phyloP scores from a whole-genome alignment of 2,888 invertebrate genomes.

The Ryuthela nishihirai region DNA sequence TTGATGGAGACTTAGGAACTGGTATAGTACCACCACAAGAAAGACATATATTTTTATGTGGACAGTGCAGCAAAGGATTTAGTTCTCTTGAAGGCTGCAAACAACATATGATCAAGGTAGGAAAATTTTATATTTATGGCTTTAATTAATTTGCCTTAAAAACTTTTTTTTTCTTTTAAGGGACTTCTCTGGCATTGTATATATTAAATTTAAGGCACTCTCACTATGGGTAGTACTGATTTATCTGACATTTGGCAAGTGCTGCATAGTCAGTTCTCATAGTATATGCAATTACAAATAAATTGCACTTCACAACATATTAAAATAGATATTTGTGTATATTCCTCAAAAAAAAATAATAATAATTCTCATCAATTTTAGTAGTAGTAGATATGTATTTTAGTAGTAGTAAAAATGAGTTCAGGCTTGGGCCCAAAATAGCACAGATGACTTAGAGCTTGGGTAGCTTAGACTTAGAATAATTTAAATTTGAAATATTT shows the following conservation, averaged over 20 bases:
- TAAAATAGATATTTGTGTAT: neutral
- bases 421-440: no score
- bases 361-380: neutral
- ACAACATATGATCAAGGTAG: constrained; percentile 47
- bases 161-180: neutral
- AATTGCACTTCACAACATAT: neutral
- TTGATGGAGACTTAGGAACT: no score
- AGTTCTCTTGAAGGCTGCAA: constrained; percentile 49
- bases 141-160: neutral
- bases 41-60: constrained; percentile 49
- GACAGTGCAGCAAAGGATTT: constrained; percentile 50
- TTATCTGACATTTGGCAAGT: no score
- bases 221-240: no score
- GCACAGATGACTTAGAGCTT: no score
- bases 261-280: neutral
- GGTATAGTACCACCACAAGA: constrained; percentile 13
- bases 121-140: neutral
- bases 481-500: no score
- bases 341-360: neutral
- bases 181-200: neutral
- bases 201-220: no score
- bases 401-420: neutral
- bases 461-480: no score
- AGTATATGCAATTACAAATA: neutral
- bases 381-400: neutral